Evolutionary conservation across 2,797 vertebrate species (phyloP), one percentile per base, ranked within the genome.

Genomic region (Fistularia tabacaria): DNA sequence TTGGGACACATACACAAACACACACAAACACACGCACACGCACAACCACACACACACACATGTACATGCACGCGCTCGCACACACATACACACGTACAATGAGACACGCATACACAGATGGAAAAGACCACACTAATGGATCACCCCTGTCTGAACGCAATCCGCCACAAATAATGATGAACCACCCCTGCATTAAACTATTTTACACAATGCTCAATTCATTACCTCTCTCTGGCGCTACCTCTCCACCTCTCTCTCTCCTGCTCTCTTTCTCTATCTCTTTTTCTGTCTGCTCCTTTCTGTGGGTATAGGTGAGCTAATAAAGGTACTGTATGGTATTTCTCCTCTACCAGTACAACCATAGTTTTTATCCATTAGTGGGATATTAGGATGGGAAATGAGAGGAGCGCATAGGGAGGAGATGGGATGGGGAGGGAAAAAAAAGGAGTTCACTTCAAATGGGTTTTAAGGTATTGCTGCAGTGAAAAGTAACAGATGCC

Each of bases 131-230:
- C 81, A 86, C 85, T 92, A 92, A 92, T 92, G 90, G 89, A 92
- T 92, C 89, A 90, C 90, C 80, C 79, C 90, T 92, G 91, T 92
- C 90, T 88, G 84, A 79, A 82, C 64, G 82, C 85, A 91, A 89
- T 87, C 86, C 85, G 56, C 85, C 88, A 87, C 90, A 91, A 91
- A 92, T 92, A 92, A 92, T 92, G 91, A 91, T 91, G 87, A 90
- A 92, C 90, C 90, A 90, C 90, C 87, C 82, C 85, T 82, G 85
- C 84, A 91, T 91, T 91, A 89, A 90, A 91, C 87, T 89, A 90
- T 89, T 89, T 90, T 90, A 88, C 85, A 90, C 90, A 87, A 90
- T 88, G 73, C 86, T 87, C 90, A 90, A 90, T 92, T 92, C 89
- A 91, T 91, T 91, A 90, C 82, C 73, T 61, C 77, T 74, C 74